These are phyloP conservation scores for Eulacestoma nigropectus DNA, from an alignment of 2,113 vertebrate genomes.

Conservation along the genomic window DNA sequence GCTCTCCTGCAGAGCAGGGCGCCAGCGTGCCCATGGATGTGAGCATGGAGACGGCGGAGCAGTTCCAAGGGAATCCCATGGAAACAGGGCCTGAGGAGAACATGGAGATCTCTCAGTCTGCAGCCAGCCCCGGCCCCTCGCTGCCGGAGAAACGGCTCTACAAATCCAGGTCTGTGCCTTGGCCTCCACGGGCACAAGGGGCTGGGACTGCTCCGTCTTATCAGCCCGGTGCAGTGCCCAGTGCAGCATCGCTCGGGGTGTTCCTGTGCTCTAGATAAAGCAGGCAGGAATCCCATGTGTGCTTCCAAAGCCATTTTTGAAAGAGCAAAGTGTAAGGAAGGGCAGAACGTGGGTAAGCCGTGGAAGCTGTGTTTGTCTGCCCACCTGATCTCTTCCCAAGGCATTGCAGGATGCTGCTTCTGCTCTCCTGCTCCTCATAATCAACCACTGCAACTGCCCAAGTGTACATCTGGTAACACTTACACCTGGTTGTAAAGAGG, in stretches of 20 bases:
- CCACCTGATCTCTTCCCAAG: neutral
- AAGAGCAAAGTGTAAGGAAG: neutral
- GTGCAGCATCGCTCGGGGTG: neutral
- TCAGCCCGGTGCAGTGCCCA: neutral
- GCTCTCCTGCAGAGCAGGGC: neutral
- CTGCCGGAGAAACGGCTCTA: conserved; percentile 56
- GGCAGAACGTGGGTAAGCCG: fast-evolving
- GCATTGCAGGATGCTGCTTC: neutral
- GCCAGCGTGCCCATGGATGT: conserved; percentile 47
- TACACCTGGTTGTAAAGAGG: neutral
- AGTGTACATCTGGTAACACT: neutral
- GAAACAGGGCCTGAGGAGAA: conserved; percentile 46
- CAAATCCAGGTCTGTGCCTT: conserved; percentile 74
- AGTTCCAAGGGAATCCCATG: conserved; percentile 57
- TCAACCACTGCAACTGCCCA: neutral
- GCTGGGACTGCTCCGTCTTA: fast-evolving
- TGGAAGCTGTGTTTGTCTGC: neutral
- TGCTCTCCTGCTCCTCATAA: neutral
- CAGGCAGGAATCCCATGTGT: neutral
- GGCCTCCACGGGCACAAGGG: neutral
- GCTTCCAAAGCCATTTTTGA: neutral
- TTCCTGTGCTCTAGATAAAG: neutral
- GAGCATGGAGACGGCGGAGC: neutral
- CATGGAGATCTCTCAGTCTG: neutral
- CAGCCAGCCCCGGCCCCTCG: fast-evolving